Evolutionary conservation across 2,797 vertebrate genomes (phyloP), one percentile per base, ranked within the genome.

Genomic region (Labroides dimidiatus): DNA sequence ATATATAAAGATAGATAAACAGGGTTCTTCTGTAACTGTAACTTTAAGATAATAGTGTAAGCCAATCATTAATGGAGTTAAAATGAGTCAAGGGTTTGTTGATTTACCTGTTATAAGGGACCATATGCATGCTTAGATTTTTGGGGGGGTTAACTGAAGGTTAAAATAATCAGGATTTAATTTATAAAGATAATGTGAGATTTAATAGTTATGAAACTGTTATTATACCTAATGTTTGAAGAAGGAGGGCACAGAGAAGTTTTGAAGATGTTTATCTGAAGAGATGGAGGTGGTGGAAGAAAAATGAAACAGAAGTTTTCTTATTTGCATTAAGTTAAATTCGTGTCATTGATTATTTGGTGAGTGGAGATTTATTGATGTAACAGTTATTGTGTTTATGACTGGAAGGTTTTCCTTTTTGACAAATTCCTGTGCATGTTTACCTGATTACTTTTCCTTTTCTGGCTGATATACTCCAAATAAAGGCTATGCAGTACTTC

Each of bases 401-500:
- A 67, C 50, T 19, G 27, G 49, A 43, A 66, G 37, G 19, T 9
- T 41, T 13, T 63, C 19, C 19, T 63, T 5, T n/a, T 10, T 19
- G 23, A 50, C 7, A 4, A 30, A 57, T 57, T 19, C 55, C 15
- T 66, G 37, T 81, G 75, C 61, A 77, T 81, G 78, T 68, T 85
- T 72, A 63, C 52, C 59, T 70, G 52, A 48, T 77, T 64, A 10
- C 47, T 76, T 48, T 63, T 71, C 20, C 9, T 41, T 56, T 74
- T 36, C 69, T 69, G 36, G 51, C 36, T 66, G n/a, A 78, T 82
- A 49, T 84, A 84, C 60, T 80, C 64, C 61, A 70, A 92, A 91
- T 92, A 89, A 91, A 92, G 62, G 47, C 65, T 64, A 77, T 80
- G 84, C 81, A 85, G 59, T 16, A n/a, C 33, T 17, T 44, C 16